A percentile compares a stretch with the other conserved stretches of the same genome.
These are phyloP conservation scores for Idaea biselata DNA, from an alignment of 2,888 invertebrate genomes.

Conservation along the genomic window DNA sequence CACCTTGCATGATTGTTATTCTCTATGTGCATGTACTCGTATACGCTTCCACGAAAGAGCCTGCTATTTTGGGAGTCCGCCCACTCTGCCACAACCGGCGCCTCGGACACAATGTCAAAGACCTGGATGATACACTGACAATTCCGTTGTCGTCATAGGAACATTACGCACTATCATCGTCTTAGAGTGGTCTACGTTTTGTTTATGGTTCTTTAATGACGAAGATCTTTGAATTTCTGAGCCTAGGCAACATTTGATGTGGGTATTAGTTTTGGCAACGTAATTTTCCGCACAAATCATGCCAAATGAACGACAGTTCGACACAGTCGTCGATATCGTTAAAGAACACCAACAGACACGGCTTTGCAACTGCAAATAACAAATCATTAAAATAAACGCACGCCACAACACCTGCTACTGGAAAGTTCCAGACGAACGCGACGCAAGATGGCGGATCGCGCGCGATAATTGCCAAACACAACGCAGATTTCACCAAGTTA, in stretches of 20 bases:
- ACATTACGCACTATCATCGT: not conserved
- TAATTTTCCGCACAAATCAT: not conserved
- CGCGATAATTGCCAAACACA: slow-evolving; percentile 14
- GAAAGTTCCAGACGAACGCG: slow-evolving; percentile 43
- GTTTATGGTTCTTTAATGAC: no score
- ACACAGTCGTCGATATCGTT: not conserved
- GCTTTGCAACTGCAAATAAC: slow-evolving; percentile 29
- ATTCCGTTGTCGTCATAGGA: not conserved
- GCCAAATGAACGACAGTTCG: not conserved
- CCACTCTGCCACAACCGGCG: not conserved
- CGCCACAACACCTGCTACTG: slow-evolving; percentile 33
- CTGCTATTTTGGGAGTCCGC: not conserved
- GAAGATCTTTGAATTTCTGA: not conserved
- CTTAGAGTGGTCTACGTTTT: no score
- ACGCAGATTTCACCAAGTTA: slow-evolving; percentile 30
- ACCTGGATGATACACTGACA: slow-evolving; percentile 1
- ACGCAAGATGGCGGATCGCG: slow-evolving; percentile 23
- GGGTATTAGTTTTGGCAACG: not conserved
- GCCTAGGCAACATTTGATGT: not conserved
- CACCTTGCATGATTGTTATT: no score
- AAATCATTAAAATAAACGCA: slow-evolving; percentile 18
- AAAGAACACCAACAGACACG: slow-evolving; percentile 13
- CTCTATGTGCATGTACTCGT: not conserved
- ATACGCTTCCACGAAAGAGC: not conserved
- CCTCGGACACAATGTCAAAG: slow-evolving; percentile 5